Conservation (phyloP, 2,888 invertebrate genomes). For the Dryobotodes eremita region DNA sequence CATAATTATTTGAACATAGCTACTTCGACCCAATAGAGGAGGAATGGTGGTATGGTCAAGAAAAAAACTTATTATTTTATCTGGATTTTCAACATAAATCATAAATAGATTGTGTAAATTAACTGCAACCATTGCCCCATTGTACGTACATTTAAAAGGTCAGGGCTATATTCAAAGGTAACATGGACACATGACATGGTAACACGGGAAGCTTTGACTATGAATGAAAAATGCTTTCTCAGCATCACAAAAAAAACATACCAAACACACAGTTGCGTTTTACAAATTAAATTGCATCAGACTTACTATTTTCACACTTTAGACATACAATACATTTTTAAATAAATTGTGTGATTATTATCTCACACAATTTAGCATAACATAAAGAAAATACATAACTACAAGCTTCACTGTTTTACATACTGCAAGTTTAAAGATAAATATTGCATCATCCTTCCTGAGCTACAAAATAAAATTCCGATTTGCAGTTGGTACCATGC, state of each 20-base stretch:
- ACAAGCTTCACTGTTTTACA: background rate
- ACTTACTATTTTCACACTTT: background rate
- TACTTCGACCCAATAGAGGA: background rate
- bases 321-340: background rate
- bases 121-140: background rate
- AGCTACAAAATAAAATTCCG: background rate
- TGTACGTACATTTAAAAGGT: background rate
- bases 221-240: background rate
- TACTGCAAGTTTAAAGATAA: constrained; percentile 20
- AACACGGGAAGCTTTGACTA: background rate
- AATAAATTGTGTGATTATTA: background rate
- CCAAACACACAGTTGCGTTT: background rate
- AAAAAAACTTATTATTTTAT: background rate
- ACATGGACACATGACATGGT: no score
- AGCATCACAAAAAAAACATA: background rate
- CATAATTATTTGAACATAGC: background rate
- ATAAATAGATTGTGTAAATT: background rate
- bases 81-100: background rate
- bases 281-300: background rate
- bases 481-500: background rate
- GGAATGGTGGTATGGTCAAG: background rate
- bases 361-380: background rate
- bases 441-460: constrained; percentile 52
- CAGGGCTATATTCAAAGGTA: background rate
- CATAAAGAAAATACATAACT: background rate